Evolutionary conservation across 2,797 vertebrate species (phyloP).

Genomic region (Micromesistius poutassou): DNA sequence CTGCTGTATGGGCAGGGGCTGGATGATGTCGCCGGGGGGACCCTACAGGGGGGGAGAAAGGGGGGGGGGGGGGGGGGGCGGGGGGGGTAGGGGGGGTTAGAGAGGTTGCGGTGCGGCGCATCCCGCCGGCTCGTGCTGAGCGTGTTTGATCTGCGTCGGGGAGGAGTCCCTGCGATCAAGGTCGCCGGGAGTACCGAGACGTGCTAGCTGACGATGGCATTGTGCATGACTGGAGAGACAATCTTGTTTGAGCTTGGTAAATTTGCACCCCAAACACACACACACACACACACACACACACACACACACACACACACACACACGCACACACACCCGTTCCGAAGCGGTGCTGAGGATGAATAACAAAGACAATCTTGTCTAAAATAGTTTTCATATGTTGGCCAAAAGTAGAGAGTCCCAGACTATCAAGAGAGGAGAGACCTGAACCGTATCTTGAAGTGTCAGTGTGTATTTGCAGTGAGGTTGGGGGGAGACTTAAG

Average conservation of each 20-base stretch:
- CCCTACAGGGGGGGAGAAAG: conserved; percentile 73
- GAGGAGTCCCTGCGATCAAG: no score
- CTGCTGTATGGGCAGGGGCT: conserved; percentile 89
- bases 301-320: no score
- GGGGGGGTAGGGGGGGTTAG: not conserved
- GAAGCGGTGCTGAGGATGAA: not conserved
- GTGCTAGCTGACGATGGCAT: no score
- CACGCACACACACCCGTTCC: no score
- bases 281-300: no score
- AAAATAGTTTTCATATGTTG: not conserved
- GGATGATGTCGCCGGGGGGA: conserved; percentile 90
- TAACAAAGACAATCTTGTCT: not conserved
- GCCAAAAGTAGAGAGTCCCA: not conserved
- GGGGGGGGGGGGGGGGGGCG: conserved; percentile 10
- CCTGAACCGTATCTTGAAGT: not conserved
- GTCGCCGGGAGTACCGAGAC: no score
- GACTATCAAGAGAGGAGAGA: not conserved
- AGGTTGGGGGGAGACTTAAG: not conserved
- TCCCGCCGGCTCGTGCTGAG: no score
- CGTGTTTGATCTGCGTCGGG: no score
- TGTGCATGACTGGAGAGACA: no score
- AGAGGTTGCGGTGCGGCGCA: not conserved
- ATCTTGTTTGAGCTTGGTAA: no score
- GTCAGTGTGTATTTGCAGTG: not conserved
- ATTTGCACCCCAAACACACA: no score